Conservation (phyloP, 1,140 invertebrate species). For the Saxidomus purpurata region DNA sequence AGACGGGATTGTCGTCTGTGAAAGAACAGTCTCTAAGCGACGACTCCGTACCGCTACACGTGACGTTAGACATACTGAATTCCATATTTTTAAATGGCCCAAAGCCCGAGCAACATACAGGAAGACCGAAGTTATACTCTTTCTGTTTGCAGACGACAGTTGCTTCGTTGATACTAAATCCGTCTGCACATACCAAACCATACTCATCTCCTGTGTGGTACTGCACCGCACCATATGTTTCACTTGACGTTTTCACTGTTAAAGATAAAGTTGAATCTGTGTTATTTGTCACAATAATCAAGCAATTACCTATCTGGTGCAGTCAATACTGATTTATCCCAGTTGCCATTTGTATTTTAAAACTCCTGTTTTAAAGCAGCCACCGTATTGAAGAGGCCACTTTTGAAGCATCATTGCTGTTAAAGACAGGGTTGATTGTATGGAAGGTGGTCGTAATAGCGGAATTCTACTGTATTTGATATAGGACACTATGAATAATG, state of each 20-base stretch:
- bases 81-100: not conserved
- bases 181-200: conserved; percentile 76
- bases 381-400: too few relatives aligned
- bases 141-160: conserved; percentile 74
- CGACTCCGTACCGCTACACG: conserved; percentile 39
- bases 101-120: conserved; percentile 66
- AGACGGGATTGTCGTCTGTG: not conserved
- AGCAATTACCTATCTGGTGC: too few relatives aligned
- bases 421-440: too few relatives aligned
- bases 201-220: conserved; percentile 56
- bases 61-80: conserved; percentile 9
- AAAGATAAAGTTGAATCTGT: too few relatives aligned
- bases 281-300: too few relatives aligned
- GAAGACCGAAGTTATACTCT: conserved; percentile 65
- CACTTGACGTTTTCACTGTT: conserved; percentile 53
- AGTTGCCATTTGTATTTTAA: too few relatives aligned
- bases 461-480: too few relatives aligned
- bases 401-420: too few relatives aligned
- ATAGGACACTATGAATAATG: too few relatives aligned
- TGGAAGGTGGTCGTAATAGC: too few relatives aligned
- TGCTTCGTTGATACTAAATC: conserved; percentile 76
- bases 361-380: too few relatives aligned
- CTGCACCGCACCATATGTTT: conserved; percentile 59
- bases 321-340: too few relatives aligned
- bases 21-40: conserved; percentile 42